Evolutionary conservation across 2,888 invertebrate species (phyloP), one percentile per base, ranked within the genome.

Genomic region (Drosophila robusta): DNA sequence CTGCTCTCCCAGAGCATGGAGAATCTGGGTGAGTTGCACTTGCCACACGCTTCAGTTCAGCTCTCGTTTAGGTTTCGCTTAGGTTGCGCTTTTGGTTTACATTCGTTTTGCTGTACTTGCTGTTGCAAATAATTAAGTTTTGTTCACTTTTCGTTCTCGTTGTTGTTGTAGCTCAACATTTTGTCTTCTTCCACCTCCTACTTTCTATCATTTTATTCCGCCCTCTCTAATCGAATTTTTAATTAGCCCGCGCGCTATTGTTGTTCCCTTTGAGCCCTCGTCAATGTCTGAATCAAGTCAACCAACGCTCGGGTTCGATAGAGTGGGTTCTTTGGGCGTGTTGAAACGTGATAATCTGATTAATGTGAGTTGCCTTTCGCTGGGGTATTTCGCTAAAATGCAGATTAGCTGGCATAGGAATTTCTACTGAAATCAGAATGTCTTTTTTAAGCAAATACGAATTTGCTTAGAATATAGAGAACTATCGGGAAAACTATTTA

Each of bases 1-100:
- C 93, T 98, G 69, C 94, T 98, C 71, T 97, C 97, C 55, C 98
- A 98, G 93, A 98, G 97, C 93, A 97, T 98, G 97, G 98, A 98
- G 93, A 98, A 98, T 93, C 94, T 98, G 93, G 98, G 97, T 97
- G 67, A 90, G 91, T 70, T 50, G 32, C 6, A 3, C 1, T 4
- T 39, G 26, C 16, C 3, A 7, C n/a, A 5, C 45, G 4, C 0
- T n/a, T 22, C 22, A 29, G 29, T 29, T 9, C 29, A 29, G 9
- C 11, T 66, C 70, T 54, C 14, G 49, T 61, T 62, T 55, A n/a
- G 47, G 22, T 75, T 46, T 49, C 5, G 62, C 54, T 73, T 65
- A 36, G 62, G 36, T 57, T 72, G 52, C 47, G 42, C 47, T 66
- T 69, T 67, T 42, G 34, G 29, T 57, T 51, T 22, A 38, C 24